Conservation (phyloP, 2,113 vertebrate genomes). For the Caranx melampygus region DNA sequence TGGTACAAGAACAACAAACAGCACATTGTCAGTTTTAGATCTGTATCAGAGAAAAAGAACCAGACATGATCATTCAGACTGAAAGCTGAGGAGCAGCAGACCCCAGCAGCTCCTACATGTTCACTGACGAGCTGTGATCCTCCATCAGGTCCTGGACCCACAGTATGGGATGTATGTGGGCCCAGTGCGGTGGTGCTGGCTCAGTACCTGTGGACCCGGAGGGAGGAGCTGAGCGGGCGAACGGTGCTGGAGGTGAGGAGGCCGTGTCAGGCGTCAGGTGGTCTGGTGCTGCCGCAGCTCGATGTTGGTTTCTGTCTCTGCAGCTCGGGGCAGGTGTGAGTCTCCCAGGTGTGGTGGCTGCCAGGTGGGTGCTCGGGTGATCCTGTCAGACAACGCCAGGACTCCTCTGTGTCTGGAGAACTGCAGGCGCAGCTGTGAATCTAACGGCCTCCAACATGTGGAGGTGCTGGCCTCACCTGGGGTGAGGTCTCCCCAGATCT, state of each 20-base stretch:
- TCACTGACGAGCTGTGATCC: background rate
- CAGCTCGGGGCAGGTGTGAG: constrained; percentile 93
- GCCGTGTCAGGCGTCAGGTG: too few relatives aligned
- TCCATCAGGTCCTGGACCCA: constrained; percentile 86
- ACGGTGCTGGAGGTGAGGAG: constrained; percentile 89
- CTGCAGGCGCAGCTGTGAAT: constrained; percentile 86
- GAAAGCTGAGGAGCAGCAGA: too few relatives aligned
- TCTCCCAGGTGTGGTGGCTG: constrained; percentile 91
- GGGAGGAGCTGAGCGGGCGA: constrained; percentile 77
- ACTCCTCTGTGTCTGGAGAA: constrained; percentile 84
- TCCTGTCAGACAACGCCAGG: constrained; percentile 87
- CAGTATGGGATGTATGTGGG: constrained; percentile 93
- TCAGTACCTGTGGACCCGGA: constrained; percentile 89
- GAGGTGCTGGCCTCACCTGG: constrained; percentile 87
- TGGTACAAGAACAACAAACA: too few relatives aligned
- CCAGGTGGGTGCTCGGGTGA: constrained; percentile 87
- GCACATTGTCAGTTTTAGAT: too few relatives aligned
- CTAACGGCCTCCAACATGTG: constrained; percentile 81
- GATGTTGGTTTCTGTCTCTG: background rate
- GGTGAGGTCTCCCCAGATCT: constrained; percentile 86
- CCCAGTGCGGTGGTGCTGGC: constrained; percentile 93
- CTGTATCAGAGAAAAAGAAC: too few relatives aligned
- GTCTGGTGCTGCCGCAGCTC: background rate
- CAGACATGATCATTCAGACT: too few relatives aligned
- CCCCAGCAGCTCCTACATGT: too few relatives aligned